Evolutionary conservation across 1,140 invertebrate genomes (phyloP), one percentile per base, ranked within the genome.

Genomic region (Drosophila bipectinata): DNA sequence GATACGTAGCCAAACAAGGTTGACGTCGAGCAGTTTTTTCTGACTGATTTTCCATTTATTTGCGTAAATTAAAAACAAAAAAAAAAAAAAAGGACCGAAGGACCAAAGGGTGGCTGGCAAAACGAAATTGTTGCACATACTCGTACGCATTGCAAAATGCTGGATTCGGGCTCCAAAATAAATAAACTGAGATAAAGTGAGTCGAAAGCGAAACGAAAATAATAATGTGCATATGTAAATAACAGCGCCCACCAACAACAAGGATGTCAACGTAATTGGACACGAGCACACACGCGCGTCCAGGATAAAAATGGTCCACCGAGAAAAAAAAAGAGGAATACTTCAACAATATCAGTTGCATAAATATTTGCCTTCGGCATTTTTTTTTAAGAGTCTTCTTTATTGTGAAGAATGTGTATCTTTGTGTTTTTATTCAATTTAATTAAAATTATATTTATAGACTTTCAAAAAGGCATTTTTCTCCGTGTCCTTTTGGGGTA

Each of bases 1-100:
- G 28, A 54, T 49, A 44, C 44, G 28, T 44, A 59, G 14, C 49
- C 28, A 76, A 60, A 72, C 26, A 54, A 53, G 45, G 45, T 49
- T 61, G 77, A 28, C 63, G 59, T 52, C 28, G 47, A 41, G 47
- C 67, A 71, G 49, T 68, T 67, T 62, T 66, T 54, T 77, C 37
- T 80, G 79, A 83, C 83, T 79, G 83, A 88, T 88, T 88, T 88
- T 83, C 77, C 79, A 87, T 88, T 88, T 88, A 88, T 88, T 88
- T 88, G 61, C 41, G 72, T 63, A 77, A 88, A 73, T 83, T 76
- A 76, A 82, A 83, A 78, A 74, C 63, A 52, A 24, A 28, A 57
- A 63, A 62, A 37, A 32, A 3, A 18, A 18, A 18, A 18, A 15
- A 15, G 15, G 15, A 15, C 0, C 15, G 18, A 18, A 48, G 32